Base-by-base conservation (phyloP, 2,113 vertebrate genomes). In the Ginglymostoma cirratum region DNA sequence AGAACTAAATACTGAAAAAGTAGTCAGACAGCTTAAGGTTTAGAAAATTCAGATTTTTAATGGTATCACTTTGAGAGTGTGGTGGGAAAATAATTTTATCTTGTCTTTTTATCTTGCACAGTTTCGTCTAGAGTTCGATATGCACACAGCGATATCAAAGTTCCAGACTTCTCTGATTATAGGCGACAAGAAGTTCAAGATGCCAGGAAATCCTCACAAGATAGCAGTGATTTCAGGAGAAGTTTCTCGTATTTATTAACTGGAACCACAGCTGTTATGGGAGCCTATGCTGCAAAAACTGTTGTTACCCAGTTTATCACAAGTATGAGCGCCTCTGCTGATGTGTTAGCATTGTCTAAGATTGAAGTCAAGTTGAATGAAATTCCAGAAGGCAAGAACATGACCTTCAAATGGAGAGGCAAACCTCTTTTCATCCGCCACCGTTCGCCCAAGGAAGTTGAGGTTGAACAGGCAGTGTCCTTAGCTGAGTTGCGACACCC, bases 381-480 rank as follows among this genome's bases (percentile, higher is more conserved):
- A 96, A 99, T 99, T 97, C 98, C 98, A 0, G 98, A 99, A 97
- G 98, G 98, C 96, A 99, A 98, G 97, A 99, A 99, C 96, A 96
- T 99, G 97, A 98, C 98, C 97, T 98, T 99, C 97, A 99, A 98
- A 96, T 99, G 98, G 99, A 97, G 98, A 97, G 99, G 98, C 96
- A 99, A 99, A 96, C 98, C 98, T 2, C 97, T 99, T 61, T 99
- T 98, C 66, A 98, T 99, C 90, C 98, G 98, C 8, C 99, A 99
- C 96, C 97, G 98, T 97, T 98, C 98, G 38, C 97, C 97, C 95
- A 98, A 98, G 96, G 98, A 99, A 97, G 99, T 98, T 3, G 96
- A 97, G 0, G 38, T 97, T 94, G 99, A 99, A 96, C 98, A 96
- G 0, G 95, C 96, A 0, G 99, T 99, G 5, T 97, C 98, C 72